Percentiles rank a stretch among this genome's conserved stretches.
Evolutionary conservation across 2,888 invertebrate species (phyloP).

Genomic region (Agonopterix heracliana): DNA sequence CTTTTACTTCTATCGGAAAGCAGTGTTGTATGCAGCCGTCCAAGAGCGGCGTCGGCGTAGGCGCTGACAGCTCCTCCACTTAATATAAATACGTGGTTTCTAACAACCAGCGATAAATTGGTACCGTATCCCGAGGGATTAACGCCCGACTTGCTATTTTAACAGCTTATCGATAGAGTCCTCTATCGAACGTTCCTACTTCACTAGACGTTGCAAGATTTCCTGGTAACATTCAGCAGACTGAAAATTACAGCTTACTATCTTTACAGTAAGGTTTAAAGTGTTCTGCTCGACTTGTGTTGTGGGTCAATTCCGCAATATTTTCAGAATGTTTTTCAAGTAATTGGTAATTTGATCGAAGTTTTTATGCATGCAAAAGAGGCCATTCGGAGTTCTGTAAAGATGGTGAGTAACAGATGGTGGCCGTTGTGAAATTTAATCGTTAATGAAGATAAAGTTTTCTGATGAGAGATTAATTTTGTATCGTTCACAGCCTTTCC

Average conservation of each 20-base stretch:
- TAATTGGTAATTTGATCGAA: slow-evolving; percentile 30
- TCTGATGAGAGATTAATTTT: neutral
- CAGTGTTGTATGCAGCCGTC: slow-evolving; percentile 63
- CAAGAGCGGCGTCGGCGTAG: slow-evolving; percentile 60
- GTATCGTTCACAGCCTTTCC: neutral
- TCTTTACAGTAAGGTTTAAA: slow-evolving; percentile 30
- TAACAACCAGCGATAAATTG: slow-evolving; percentile 66
- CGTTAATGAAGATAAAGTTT: slow-evolving; percentile 17
- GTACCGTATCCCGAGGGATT: slow-evolving; percentile 42
- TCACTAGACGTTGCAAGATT: slow-evolving; percentile 30
- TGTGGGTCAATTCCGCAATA: slow-evolving; percentile 34
- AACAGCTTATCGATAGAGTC: slow-evolving; percentile 53
- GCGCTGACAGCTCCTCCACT: slow-evolving; percentile 72
- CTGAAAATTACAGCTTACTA: slow-evolving; percentile 26
- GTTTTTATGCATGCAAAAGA: slow-evolving; percentile 12
- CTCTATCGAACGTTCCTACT: slow-evolving; percentile 37
- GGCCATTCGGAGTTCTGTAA: slow-evolving; percentile 20
- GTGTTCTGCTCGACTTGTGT: slow-evolving; percentile 21
- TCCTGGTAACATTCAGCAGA: slow-evolving; percentile 23
- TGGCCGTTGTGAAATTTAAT: slow-evolving; percentile 19
- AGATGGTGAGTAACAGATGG: slow-evolving; percentile 18
- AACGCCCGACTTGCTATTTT: slow-evolving; percentile 52
- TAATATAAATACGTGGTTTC: slow-evolving; percentile 72
- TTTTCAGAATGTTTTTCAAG: slow-evolving; percentile 32
- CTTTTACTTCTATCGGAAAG: slow-evolving; percentile 12